Conservation (phyloP, 2,113 vertebrate species). For the Anguilla japonica region DNA sequence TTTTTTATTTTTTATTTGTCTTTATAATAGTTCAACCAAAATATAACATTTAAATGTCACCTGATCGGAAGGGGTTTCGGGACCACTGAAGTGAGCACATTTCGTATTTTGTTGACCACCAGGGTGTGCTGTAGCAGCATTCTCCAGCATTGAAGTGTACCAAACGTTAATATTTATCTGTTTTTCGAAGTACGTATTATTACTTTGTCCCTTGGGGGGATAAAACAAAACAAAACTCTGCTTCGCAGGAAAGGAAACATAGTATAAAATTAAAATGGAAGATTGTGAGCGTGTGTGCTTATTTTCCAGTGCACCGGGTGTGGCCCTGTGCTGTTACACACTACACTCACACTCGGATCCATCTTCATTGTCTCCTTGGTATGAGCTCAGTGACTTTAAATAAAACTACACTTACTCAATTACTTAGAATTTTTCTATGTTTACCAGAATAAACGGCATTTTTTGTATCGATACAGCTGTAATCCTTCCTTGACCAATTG, state of each 20-base stretch:
- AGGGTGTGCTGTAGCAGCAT: slow-evolving; percentile 7
- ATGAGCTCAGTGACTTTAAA: neutral
- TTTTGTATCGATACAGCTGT: neutral
- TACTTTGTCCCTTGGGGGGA: neutral
- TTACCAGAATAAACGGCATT: neutral
- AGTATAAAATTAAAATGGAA: neutral
- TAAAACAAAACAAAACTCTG: neutral
- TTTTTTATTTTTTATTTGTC: too few species aligned
- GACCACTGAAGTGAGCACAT: too few species aligned
- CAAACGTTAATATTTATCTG: too few species aligned
- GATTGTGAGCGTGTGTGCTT: neutral
- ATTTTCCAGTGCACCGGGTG: neutral
- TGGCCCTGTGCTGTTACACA: neutral
- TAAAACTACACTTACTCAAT: neutral
- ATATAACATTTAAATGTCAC: neutral
- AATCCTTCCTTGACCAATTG: neutral
- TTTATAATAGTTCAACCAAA: neutral
- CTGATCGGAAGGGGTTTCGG: neutral
- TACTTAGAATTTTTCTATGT: neutral
- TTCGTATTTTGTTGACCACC: neutral
- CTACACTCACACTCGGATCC: neutral
- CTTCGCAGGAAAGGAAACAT: neutral
- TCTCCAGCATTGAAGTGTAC: neutral
- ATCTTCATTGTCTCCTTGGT: neutral
- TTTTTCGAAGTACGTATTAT: neutral